phyloP scores from a whole-genome alignment of 2,113 vertebrate species.

The Ceratotherium simum region DNA sequence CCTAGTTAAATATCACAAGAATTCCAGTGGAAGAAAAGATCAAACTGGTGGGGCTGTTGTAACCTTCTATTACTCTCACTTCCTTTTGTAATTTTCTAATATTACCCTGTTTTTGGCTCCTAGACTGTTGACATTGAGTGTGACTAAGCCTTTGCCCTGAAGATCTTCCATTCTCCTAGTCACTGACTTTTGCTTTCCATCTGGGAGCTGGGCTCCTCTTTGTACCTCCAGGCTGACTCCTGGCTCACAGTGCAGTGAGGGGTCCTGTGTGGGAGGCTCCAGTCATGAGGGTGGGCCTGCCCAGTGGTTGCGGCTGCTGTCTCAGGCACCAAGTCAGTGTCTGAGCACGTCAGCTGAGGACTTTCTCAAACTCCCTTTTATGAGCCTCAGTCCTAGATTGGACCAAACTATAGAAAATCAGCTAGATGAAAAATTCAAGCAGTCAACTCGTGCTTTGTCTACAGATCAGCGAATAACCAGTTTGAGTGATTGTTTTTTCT shows the following conservation, averaged over 20 bases:
- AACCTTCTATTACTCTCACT: background rate
- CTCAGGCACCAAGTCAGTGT: background rate
- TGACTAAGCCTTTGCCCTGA: slow-evolving; percentile 42
- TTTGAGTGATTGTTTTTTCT: background rate
- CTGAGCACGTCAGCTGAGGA: background rate
- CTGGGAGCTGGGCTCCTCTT: background rate
- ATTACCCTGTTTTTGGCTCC: slow-evolving; percentile 59
- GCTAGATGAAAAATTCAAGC: background rate
- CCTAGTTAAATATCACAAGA: background rate
- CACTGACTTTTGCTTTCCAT: slow-evolving; percentile 39
- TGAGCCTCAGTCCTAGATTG: background rate
- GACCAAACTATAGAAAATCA: background rate
- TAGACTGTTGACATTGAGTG: slow-evolving; percentile 29
- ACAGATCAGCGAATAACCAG: background rate
- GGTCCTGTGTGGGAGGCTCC: background rate
- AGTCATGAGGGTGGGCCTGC: background rate
- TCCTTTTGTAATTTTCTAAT: slow-evolving; percentile 20
- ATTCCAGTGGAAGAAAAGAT: slow-evolving; percentile 36
- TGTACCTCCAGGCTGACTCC: background rate
- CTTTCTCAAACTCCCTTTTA: background rate
- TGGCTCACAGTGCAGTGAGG: background rate
- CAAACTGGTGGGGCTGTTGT: background rate
- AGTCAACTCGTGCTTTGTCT: background rate
- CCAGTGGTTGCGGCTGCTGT: background rate
- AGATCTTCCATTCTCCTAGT: background rate